Evolutionary conservation across 2,113 vertebrate genomes (phyloP).

Genomic region (Melanerpes aurifrons): DNA sequence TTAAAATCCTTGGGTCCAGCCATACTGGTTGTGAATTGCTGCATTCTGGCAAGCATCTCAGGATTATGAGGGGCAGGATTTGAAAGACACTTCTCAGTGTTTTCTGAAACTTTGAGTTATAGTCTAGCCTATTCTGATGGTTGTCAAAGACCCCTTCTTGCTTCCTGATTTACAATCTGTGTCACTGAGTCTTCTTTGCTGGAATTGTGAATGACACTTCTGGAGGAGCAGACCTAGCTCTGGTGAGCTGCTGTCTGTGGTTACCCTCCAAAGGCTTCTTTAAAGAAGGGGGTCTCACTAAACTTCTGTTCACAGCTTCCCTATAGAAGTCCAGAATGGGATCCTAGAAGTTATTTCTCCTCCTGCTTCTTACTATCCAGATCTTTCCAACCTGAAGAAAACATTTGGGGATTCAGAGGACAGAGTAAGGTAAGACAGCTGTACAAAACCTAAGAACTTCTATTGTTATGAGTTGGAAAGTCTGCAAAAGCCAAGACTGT

Average conservation of each 20-base stretch:
- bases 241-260: not conserved
- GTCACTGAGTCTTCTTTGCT: not conserved
- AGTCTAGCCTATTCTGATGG: not conserved
- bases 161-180: not conserved
- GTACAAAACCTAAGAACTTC: not conserved
- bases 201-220: not conserved
- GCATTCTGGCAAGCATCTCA: not conserved
- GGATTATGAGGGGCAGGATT: not conserved
- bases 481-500: not conserved
- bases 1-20: too few species aligned
- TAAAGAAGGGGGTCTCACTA: not conserved
- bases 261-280: not conserved
- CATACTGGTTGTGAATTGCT: not conserved
- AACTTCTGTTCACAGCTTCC: slow-evolving; percentile 78
- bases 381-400: slow-evolving; percentile 72
- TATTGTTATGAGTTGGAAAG: not conserved
- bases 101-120: not conserved
- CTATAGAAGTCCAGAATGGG: slow-evolving; percentile 79
- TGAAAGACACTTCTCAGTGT: not conserved
- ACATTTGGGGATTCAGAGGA: slow-evolving; percentile 80
- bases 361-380: slow-evolving; percentile 81
- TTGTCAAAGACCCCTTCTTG: not conserved
- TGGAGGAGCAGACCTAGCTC: not conserved
- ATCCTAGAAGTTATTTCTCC: slow-evolving; percentile 84
- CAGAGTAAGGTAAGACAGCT: slow-evolving; percentile 80